These are phyloP conservation scores for Ptilorrhoa leucosticta DNA, from an alignment of 2,113 vertebrate genomes.

Conservation along the genomic window DNA sequence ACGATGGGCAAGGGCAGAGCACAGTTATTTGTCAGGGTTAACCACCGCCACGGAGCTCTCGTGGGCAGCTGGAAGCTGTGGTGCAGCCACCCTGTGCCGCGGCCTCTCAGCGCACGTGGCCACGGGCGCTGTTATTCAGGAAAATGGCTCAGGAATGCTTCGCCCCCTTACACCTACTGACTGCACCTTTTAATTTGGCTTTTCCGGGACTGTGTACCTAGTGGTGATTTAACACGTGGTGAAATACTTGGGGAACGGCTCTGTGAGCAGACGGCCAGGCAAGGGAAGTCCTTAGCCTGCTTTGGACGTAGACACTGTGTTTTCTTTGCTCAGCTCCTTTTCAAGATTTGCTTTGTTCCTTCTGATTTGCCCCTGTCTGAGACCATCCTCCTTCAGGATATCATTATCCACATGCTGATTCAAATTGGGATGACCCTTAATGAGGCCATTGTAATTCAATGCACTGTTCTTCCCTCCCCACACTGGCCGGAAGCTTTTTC, in stretches of 20 bases:
- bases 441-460: not conserved
- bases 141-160: not conserved
- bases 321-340: not conserved
- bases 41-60: not conserved
- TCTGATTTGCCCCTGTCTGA: not conserved
- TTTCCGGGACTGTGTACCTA: not conserved
- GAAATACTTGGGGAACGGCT: not conserved
- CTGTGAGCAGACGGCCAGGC: not conserved
- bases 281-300: not conserved
- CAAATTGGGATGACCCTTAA: not conserved
- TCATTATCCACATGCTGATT: not conserved
- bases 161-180: not conserved
- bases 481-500: not conserved
- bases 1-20: not conserved
- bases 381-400: not conserved
- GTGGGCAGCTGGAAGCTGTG: not conserved
- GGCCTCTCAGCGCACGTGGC: not conserved
- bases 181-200: not conserved
- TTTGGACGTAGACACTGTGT: accelerated
- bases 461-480: not conserved
- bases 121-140: accelerated
- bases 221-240: not conserved
- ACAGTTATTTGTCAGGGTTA: conserved; percentile 24
- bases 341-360: not conserved
- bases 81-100: not conserved